Evolutionary conservation across 2,797 vertebrate species (phyloP).

Genomic region (Epinephelus malabaricus): DNA sequence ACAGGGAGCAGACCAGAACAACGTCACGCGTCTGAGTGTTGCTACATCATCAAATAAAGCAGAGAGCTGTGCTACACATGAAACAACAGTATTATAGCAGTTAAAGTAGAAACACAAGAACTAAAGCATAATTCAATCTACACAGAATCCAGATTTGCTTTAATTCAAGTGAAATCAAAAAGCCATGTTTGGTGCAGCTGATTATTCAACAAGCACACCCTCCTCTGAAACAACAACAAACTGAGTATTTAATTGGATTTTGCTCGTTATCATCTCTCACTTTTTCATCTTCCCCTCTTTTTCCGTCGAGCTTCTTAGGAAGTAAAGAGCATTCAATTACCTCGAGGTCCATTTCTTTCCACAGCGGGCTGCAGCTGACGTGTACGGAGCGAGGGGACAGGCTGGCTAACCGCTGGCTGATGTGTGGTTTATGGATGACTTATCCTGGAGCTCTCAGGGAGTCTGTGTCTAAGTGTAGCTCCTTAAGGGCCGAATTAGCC

Average conservation of each 20-base stretch:
- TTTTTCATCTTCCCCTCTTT: constrained; percentile 17
- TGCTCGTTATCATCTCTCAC: constrained; percentile 28
- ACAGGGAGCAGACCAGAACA: no score
- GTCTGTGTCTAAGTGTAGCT: constrained; percentile 72
- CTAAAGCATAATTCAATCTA: no score
- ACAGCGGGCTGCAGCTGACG: constrained; percentile 59
- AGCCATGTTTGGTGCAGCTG: background rate
- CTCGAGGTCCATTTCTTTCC: constrained; percentile 34
- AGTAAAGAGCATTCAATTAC: constrained; percentile 71
- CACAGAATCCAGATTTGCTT: background rate
- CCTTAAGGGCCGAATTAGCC: constrained; percentile 83
- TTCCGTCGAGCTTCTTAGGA: constrained; percentile 37
- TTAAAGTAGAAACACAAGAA: no score
- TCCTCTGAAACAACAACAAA: constrained; percentile 28
- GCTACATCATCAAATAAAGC: no score
- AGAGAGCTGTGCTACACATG: no score
- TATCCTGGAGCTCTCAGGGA: constrained; percentile 71
- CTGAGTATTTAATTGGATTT: constrained; percentile 40
- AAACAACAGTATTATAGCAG: no score
- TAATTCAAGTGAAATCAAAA: background rate
- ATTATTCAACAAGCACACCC: background rate
- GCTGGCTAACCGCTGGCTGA: constrained; percentile 67
- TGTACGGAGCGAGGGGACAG: constrained; percentile 48
- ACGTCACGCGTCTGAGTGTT: no score
- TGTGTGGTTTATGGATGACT: constrained; percentile 82